A percentile compares a stretch with the other conserved stretches of the same genome.
Conservation (phyloP, 2,888 invertebrate genomes). For the Harmothoe impar region DNA sequence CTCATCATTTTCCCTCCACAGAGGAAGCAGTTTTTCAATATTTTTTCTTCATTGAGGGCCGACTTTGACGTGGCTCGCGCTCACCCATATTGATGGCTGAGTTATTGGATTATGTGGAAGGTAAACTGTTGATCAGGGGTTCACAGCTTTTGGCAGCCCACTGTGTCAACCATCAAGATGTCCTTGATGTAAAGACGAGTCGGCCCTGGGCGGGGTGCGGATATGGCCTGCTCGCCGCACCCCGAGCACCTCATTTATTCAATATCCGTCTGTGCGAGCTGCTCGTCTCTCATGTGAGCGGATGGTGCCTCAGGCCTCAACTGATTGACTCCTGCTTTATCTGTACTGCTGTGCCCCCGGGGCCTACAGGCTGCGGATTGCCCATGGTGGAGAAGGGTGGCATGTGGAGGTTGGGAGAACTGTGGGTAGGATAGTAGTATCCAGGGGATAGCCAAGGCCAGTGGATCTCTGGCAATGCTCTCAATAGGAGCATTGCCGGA, state of each 20-base stretch:
- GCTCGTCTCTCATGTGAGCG: constrained; percentile 18
- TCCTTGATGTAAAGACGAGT: neutral
- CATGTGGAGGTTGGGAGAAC: neutral
- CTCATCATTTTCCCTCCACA: neutral
- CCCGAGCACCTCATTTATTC: constrained; percentile 32
- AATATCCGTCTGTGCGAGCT: constrained; percentile 15
- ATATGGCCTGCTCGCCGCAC: neutral
- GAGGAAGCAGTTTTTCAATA: too few relatives aligned
- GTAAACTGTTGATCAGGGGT: constrained; percentile 18
- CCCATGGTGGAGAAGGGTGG: neutral
- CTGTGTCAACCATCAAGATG: constrained; percentile 32
- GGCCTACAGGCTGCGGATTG: neutral
- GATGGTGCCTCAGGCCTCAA: neutral
- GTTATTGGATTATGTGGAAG: constrained; percentile 6
- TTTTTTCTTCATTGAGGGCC: neutral
- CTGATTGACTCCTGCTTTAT: constrained; percentile 29
- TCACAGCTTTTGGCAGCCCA: neutral
- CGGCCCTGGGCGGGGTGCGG: neutral
- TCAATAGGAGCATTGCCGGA: too few relatives aligned
- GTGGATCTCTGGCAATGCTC: neutral
- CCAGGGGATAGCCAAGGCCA: neutral
- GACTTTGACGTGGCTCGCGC: neutral
- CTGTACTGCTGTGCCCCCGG: neutral
- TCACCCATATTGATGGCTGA: constrained; percentile 25
- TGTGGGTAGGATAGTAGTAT: neutral